Percentiles rank a stretch among this genome's conserved stretches.
Conservation (phyloP, 2,797 vertebrate genomes). For the Champsocephalus esox region DNA sequence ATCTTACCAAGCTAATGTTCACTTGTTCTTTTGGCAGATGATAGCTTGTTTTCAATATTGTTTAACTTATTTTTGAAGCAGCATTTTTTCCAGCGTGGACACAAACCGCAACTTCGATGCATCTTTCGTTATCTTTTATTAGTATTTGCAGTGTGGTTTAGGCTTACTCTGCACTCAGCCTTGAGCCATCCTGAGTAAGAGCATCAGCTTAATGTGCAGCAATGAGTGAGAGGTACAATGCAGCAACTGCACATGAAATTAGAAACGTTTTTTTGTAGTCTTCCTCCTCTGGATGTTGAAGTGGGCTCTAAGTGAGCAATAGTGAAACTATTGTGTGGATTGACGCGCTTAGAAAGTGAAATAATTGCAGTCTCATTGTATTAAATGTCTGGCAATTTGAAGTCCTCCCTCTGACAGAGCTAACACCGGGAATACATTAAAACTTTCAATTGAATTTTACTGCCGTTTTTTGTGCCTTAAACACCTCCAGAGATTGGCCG, state of each 20-base stretch:
- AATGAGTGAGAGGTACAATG: slow-evolving; percentile 13
- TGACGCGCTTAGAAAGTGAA: slow-evolving; percentile 14
- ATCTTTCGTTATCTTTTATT: slow-evolving; percentile 12
- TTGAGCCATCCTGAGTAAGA: slow-evolving; percentile 15
- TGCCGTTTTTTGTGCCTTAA: slow-evolving; percentile 13
- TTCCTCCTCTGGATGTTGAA: background rate
- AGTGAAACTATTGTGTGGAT: slow-evolving; percentile 10
- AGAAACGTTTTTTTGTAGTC: background rate
- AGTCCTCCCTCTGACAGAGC: slow-evolving; percentile 2
- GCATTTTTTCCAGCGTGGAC: too few relatives aligned
- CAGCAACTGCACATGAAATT: slow-evolving; percentile 9
- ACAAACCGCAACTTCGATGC: slow-evolving; percentile 7
- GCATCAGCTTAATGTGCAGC: slow-evolving; percentile 25
- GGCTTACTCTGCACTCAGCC: background rate
- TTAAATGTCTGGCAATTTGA: slow-evolving; percentile 12
- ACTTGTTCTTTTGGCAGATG: too few relatives aligned
- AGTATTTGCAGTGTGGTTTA: background rate
- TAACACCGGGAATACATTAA: slow-evolving; percentile 12
- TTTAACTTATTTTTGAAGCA: too few relatives aligned
- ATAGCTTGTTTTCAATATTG: too few relatives aligned
- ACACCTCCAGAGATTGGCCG: background rate
- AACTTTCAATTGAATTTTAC: slow-evolving; percentile 12
- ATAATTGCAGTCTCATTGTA: slow-evolving; percentile 23
- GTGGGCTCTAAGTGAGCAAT: slow-evolving; percentile 1
- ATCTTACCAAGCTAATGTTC: too few relatives aligned